Percentiles rank a stretch among this genome's conserved stretches.
These are phyloP conservation scores for Himantopus leucocephalus DNA, from an alignment of 2,113 vertebrate genomes.

Conservation along the genomic window DNA sequence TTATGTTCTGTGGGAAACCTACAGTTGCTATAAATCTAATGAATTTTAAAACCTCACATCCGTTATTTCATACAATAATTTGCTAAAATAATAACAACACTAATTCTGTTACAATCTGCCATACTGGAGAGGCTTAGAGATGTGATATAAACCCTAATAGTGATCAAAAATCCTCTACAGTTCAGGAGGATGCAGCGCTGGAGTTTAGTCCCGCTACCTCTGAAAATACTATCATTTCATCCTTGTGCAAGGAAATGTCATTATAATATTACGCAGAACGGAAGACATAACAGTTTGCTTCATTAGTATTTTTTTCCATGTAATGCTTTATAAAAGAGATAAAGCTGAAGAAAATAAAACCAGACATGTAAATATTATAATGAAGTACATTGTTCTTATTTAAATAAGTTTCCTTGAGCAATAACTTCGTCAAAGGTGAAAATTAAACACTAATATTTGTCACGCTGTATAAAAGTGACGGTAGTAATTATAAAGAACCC, in stretches of 20 bases:
- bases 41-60: neutral
- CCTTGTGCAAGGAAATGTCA: neutral
- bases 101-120: neutral
- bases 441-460: neutral
- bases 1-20: neutral
- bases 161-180: neutral
- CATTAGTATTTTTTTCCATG: neutral
- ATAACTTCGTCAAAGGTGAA: constrained; percentile 34
- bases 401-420: constrained; percentile 33
- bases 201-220: neutral
- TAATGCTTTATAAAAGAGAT: constrained; percentile 33
- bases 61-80: neutral
- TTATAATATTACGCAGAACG: neutral
- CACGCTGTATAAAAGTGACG: constrained; percentile 46
- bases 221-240: neutral
- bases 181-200: neutral
- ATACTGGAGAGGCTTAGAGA: neutral
- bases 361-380: neutral
- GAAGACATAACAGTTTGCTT: neutral
- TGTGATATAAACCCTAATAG: neutral
- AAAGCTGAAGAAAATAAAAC: neutral
- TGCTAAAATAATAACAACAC: neutral
- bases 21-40: neutral
- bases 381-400: neutral
- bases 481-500: constrained; percentile 2